Percentiles rank a stretch among this genome's conserved stretches.
Evolutionary conservation across 2,888 invertebrate genomes (phyloP).

Genomic region (Euplagia quadripunctaria): DNA sequence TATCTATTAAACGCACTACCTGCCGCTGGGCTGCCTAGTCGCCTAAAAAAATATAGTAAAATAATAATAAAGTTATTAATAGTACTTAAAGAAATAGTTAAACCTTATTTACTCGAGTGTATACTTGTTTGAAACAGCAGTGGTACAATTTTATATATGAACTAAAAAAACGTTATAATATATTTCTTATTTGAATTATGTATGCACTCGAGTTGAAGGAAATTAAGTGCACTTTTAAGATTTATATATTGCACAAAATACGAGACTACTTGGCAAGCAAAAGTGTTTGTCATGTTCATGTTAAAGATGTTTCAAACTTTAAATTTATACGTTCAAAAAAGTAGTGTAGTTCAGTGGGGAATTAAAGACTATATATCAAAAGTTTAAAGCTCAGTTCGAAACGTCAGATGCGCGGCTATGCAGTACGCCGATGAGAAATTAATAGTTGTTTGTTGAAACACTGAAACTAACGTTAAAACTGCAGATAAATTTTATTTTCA

Average conservation of each 20-base stretch:
- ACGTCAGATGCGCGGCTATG: background rate
- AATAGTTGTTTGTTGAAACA: constrained; percentile 60
- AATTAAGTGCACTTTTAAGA: constrained; percentile 37
- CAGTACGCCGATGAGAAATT: constrained; percentile 53
- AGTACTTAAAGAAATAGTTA: too few species aligned
- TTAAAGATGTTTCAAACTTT: constrained; percentile 32
- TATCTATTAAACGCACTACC: too few species aligned
- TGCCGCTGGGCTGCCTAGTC: too few species aligned
- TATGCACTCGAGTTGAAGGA: constrained; percentile 16
- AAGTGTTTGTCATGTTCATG: constrained; percentile 46
- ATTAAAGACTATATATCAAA: constrained; percentile 48
- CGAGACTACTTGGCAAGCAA: constrained; percentile 28
- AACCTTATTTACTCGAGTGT: too few species aligned
- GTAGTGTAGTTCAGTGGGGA: constrained; percentile 25
- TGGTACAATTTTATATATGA: too few species aligned
- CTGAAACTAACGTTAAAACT: constrained; percentile 11
- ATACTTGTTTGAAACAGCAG: too few species aligned
- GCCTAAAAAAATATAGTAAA: too few species aligned
- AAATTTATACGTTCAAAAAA: constrained; percentile 46
- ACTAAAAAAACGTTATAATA: background rate
- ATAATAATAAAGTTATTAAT: too few species aligned
- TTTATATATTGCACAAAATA: constrained; percentile 14
- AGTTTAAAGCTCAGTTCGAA: constrained; percentile 38
- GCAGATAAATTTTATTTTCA: background rate
- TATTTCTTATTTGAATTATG: background rate